Base-by-base conservation (phyloP, 2,113 vertebrate species). In the Chlorodrepanis virens region DNA sequence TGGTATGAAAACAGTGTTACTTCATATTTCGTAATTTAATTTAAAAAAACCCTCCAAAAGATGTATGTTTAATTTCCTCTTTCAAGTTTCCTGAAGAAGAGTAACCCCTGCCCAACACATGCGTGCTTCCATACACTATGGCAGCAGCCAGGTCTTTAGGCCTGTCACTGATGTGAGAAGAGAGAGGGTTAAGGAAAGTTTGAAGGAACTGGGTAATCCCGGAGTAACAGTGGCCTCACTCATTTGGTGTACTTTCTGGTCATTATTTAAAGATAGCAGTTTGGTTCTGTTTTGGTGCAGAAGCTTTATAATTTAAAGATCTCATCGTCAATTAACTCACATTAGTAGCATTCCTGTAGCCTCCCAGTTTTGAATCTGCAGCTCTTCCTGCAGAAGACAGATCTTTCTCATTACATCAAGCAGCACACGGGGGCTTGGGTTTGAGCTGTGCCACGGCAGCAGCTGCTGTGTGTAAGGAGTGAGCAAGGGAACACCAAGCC, bases 51-150 rank as follows among this genome's bases (percentile, higher is more conserved):
- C 0, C 22, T 33, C 6, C 18, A 39, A 15, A 81, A 69, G n/a
- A 27, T 27, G 6, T 14, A 25, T 27, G 27, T 67, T n/a, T 52
- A 16, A 23, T 69, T 39, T 59, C 10, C 47, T 80, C 29, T 28
- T 20, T 10, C 19, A 40, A 42, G 37, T 61, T 37, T 50, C 22
- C 7, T 37, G 37, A 10, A 22, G 63, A 49, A n/a, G 10, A 60
- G 29, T 11, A 6, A 7, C 33, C 35, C 44, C 17, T 61, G 59
- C 6, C n/a, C 6, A 3, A 11, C n/a, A 16, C 27, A 3, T 1
- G 11, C 1, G 0, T 18, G 42, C 20, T 74, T 18, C 29, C 3
- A 0, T 11, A 2, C 0, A 0, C 19, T 9, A 0, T 35, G 31
- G 57, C 69, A 52, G 28, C 15, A 50, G 68, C 52, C 23, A 9